Evolutionary conservation across 1,140 invertebrate genomes (phyloP), one percentile per base, ranked within the genome.

Genomic region (Hylaeus anthracinus): DNA sequence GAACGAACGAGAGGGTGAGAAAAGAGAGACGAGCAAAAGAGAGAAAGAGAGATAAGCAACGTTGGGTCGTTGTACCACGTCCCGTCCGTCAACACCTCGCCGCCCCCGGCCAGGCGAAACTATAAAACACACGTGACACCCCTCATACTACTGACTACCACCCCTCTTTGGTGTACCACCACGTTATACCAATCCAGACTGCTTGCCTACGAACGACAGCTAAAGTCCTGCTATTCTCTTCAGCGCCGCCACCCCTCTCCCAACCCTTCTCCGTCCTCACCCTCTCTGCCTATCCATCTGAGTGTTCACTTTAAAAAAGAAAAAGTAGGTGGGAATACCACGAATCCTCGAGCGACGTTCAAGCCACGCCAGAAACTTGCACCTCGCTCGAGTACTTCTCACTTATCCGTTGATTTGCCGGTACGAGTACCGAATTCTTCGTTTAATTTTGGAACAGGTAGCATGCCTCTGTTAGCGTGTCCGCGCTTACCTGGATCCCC

Each of bases 81-180:
- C 86, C 90, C 89, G 90, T 92, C 91, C 91, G 90, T 92, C 91
- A 92, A 92, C 91, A 92, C 91, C 90, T 92, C 90, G 77, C 88
- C 88, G 72, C 88, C 89, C 88, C 85, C 85, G 85, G 82, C 84
- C 84, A 80, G 86, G 88, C 87, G 88, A 90, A 92, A 92, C 91
- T 92, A 92, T 92, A 92, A 92, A 92, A 92, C 86, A 91, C 91
- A 91, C 90, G 90, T 91, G 90, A 91, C 90, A 92, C 87, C 86
- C 89, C 86, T 87, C 86, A 83, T 86, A 82, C 86, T 72, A 84
- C 70, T 26, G 81, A 67, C 79, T 60, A 67, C 66, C 70, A 39
- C 74, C 74, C 71, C 79, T 82, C 80, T 85, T 87, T 79, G 86
- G 80, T 86, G 84, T 83, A 83, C 85, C 79, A 72, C 83, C 83